A percentile compares a stretch with the other conserved stretches of the same genome.
These are phyloP conservation scores for Celastrina argiolus DNA, from an alignment of 2,888 invertebrate genomes.

Conservation along the genomic window DNA sequence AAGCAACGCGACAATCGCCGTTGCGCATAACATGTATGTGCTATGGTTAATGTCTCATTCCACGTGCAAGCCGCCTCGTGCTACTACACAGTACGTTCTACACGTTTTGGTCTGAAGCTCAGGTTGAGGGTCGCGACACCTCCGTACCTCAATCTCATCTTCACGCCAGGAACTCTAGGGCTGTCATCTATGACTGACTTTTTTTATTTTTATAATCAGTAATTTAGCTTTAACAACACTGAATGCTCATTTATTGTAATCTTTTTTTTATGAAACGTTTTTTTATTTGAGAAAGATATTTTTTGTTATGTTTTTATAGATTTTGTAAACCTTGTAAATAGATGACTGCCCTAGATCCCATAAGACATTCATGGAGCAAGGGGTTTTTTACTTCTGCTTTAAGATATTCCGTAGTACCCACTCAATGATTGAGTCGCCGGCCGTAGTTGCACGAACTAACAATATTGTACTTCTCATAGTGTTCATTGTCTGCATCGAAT, in stretches of 20 bases:
- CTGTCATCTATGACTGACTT: slow-evolving; percentile 10
- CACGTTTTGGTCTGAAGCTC: slow-evolving; percentile 16
- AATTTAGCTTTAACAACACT: slow-evolving; percentile 16
- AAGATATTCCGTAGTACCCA: slow-evolving; percentile 25
- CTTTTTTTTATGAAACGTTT: slow-evolving; percentile 18
- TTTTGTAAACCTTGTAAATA: not conserved
- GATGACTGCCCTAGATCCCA: slow-evolving; percentile 4
- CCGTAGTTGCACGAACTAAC: slow-evolving; percentile 49
- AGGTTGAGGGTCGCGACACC: not conserved
- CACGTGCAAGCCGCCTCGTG: slow-evolving; percentile 36
- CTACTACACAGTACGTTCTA: slow-evolving; percentile 22
- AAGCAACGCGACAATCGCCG: slow-evolving; percentile 32
- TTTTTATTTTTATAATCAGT: not conserved
- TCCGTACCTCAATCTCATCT: slow-evolving; percentile 1
- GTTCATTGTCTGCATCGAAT: slow-evolving; percentile 38
- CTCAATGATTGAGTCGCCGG: slow-evolving; percentile 26
- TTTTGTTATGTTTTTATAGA: slow-evolving; percentile 17
- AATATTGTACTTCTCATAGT: slow-evolving; percentile 75
- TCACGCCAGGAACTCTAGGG: not conserved
- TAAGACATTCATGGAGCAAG: not conserved
- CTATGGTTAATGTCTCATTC: slow-evolving; percentile 33
- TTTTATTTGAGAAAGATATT: slow-evolving; percentile 24
- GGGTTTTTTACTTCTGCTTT: slow-evolving; percentile 25
- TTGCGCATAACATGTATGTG: slow-evolving; percentile 30
- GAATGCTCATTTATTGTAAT: slow-evolving; percentile 17